Evolutionary conservation across 2,797 vertebrate species (phyloP).

Genomic region (Acrossocheilus fasciatus): DNA sequence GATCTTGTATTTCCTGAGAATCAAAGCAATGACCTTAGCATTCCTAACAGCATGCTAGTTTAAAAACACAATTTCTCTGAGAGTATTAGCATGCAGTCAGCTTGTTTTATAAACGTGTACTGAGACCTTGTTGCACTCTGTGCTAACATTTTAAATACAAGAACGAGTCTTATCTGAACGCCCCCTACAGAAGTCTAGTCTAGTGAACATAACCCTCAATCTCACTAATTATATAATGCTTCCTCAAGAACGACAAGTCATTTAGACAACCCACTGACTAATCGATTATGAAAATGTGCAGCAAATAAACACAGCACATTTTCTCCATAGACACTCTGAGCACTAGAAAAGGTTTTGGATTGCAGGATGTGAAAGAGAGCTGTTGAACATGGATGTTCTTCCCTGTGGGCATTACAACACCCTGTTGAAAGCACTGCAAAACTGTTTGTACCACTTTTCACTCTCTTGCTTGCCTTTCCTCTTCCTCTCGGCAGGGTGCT

Average conservation of each 20-base stretch:
- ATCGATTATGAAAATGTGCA: background rate
- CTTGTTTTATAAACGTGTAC: background rate
- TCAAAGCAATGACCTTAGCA: background rate
- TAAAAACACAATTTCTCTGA: background rate
- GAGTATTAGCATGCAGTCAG: background rate
- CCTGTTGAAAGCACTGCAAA: constrained; percentile 15
- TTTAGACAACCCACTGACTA: background rate
- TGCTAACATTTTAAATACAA: background rate
- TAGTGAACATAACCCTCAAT: background rate
- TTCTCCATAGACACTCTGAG: background rate
- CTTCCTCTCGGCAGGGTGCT: constrained; percentile 28
- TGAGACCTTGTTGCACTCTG: background rate
- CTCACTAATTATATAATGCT: background rate
- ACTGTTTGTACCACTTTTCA: constrained; percentile 8
- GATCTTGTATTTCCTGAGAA: background rate
- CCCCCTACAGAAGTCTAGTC: background rate
- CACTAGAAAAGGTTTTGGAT: background rate
- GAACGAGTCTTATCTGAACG: background rate
- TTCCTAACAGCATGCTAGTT: background rate
- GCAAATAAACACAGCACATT: background rate
- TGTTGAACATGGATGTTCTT: constrained; percentile 13
- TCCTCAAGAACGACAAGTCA: background rate
- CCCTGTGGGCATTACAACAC: constrained; percentile 16
- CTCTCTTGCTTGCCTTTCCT: constrained; percentile 9
- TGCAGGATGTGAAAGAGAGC: background rate